Base-by-base conservation (phyloP, 2,888 invertebrate species). In the Suillia variegata region DNA sequence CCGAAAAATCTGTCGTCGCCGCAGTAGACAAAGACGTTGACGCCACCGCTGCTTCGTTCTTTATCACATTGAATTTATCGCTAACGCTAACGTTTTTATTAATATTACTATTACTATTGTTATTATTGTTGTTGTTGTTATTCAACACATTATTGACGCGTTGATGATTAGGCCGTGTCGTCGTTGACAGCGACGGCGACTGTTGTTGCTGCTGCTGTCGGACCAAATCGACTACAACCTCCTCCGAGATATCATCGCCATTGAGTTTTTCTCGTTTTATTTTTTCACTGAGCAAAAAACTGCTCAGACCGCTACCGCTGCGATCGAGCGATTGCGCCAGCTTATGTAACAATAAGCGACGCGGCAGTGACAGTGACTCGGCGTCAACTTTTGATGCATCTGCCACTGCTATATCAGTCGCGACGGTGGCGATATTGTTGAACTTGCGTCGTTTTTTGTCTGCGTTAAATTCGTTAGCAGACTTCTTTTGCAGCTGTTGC, bases 11-110 rank as follows among this genome's bases (percentile, higher is more conserved):
- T n/a, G n/a, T n/a, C n/a, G n/a, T n/a, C n/a, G 54, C 20, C 45
- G n/a, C 38, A 12, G 31, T 31, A 31, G n/a, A n/a, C n/a, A n/a
- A n/a, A n/a, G n/a, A n/a, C n/a, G n/a, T n/a, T n/a, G n/a, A n/a
- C n/a, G 60, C 64, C 61, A 64, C 65, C n/a, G 67, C 67, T 18
- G 67, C 64, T n/a, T 38, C 38, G 15, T 38, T 34, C 73, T 80
- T 81, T 81, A 81, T 81, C 81, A 81, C 81, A 81, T 81, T 80
- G 70, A 75, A 72, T 76, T 81, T 81, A 70, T 80, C 80, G 74
- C 74, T 78, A 75, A 76, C 72, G 71, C 73, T 78, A 76, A 78
- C 76, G 73, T 75, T 74, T 73, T 73, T 78, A 72, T 70, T 75
- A 69, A 72, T 75, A 73, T 74, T 72, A 71, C 64, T 74, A 72